Evolutionary conservation across 1,140 invertebrate species (phyloP).

Genomic region (Diorhabda sublineata): DNA sequence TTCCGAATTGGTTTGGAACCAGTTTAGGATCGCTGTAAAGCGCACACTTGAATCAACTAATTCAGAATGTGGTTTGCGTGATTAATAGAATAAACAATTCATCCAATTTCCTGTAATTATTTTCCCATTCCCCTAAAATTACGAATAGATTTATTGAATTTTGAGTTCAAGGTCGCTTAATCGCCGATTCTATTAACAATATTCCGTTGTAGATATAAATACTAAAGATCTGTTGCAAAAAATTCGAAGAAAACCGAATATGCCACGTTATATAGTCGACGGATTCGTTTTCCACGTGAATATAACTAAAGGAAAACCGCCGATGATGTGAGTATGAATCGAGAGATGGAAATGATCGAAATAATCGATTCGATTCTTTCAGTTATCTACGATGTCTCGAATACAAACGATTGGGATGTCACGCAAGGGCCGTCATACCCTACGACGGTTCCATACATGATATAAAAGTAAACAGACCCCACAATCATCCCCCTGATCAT

Average conservation of each 20-base stretch:
- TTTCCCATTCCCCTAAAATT: too few species aligned
- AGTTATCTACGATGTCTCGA: slow-evolving; percentile 41
- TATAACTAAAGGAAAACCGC: slow-evolving; percentile 41
- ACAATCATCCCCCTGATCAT: slow-evolving; percentile 43
- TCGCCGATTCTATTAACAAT: not conserved
- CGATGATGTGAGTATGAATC: slow-evolving; percentile 39
- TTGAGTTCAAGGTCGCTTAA: too few species aligned
- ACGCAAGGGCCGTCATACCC: slow-evolving; percentile 40
- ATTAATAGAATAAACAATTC: too few species aligned
- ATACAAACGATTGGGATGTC: slow-evolving; percentile 40
- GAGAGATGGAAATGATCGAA: too few species aligned
- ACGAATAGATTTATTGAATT: too few species aligned
- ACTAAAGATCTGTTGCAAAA: slow-evolving; percentile 23
- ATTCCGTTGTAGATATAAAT: slow-evolving; percentile 24
- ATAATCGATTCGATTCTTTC: slow-evolving; percentile 9
- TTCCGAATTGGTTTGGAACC: too few species aligned
- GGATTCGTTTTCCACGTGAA: slow-evolving; percentile 44
- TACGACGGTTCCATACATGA: slow-evolving; percentile 38
- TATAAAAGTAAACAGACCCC: slow-evolving; percentile 41
- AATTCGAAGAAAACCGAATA: slow-evolving; percentile 38
- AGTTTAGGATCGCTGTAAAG: too few species aligned
- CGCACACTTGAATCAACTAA: too few species aligned
- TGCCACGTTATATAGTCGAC: slow-evolving; percentile 43
- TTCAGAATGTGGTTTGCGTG: too few species aligned
- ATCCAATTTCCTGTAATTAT: too few species aligned